Evolutionary conservation across 2,888 invertebrate species (phyloP), one percentile per base, ranked within the genome.

Genomic region (Neuroscelio doddi): DNA sequence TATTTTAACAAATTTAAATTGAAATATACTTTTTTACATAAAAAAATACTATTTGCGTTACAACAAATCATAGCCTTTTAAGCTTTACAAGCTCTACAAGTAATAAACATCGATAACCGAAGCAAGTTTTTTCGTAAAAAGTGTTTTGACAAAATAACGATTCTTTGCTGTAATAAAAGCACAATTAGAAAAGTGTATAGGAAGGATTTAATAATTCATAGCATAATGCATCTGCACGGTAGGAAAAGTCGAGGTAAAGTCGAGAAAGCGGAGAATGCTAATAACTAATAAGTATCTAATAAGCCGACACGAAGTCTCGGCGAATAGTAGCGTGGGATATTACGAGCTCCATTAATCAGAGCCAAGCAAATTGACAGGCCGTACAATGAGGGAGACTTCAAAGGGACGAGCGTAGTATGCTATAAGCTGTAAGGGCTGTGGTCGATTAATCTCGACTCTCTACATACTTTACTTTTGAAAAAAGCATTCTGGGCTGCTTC

Each of bases 321-420:
- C 69, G 71, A 70, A 70, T 70, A 66, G 74, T 74, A 75, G 74
- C 71, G 73, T 70, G 69, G 67, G 70, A 71, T 74, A 74, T 77
- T 76, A 77, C 71, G 71, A 69, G 73, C 69, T 75, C 72, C 78
- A 78, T 78, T 76, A 77, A 76, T 78, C 77, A 78, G 71, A 73
- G 63, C 67, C 63, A 69, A 69, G 76, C 57, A 76, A 76, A 78
- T 78, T 77, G 76, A 76, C 76, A 76, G 74, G 74, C 68, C 61
- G 67, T 55, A 70, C 69, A 71, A 71, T 70, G 70, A 72, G 70
- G 69, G 70, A 70, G 67, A 74, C 74, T 75, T 75, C 73, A 75
- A 74, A 74, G 72, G 67, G 73, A 70, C 51, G 59, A 55, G 64
- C 71, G 69, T 64, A 69, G 71, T 64, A 64, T 67, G 73, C 58